Conservation (phyloP, 1,140 invertebrate genomes). For the Tetraneura akinire region DNA sequence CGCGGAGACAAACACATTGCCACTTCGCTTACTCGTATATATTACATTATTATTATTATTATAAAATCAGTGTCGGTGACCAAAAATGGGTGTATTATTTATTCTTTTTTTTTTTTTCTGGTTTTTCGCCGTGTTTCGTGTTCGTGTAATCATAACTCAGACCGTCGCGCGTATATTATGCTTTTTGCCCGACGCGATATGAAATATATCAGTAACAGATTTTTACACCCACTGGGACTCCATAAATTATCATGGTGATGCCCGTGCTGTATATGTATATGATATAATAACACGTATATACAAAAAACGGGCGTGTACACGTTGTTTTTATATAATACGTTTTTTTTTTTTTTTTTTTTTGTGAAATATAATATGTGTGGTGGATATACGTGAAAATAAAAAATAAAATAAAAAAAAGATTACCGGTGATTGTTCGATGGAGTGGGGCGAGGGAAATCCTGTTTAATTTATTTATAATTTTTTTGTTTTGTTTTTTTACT, state of each 20-base stretch:
- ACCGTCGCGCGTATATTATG: neutral
- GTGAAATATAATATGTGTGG: neutral
- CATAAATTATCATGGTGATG: constrained; percentile 44
- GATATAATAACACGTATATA: too few species aligned
- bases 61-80: neutral
- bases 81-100: constrained; percentile 36
- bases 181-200: constrained; percentile 25
- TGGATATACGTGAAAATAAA: neutral
- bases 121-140: neutral
- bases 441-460: constrained; percentile 19
- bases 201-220: constrained; percentile 48
- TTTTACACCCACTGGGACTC: constrained; percentile 48
- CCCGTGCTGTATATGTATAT: too few species aligned
- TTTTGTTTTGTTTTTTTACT: neutral
- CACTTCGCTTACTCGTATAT: neutral
- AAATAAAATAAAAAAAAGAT: constrained; percentile 33
- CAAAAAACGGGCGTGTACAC: constrained; percentile 18
- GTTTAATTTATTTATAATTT: constrained; percentile 46
- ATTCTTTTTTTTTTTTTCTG: too few species aligned
- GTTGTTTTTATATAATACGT: neutral
- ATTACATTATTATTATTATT: too few species aligned
- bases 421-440: constrained; percentile 46
- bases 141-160: constrained; percentile 33
- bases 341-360: neutral
- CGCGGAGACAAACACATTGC: constrained; percentile 6